These are phyloP conservation scores for Anguilla anguilla DNA, from an alignment of 2,797 vertebrate genomes.

Conservation along the genomic window DNA sequence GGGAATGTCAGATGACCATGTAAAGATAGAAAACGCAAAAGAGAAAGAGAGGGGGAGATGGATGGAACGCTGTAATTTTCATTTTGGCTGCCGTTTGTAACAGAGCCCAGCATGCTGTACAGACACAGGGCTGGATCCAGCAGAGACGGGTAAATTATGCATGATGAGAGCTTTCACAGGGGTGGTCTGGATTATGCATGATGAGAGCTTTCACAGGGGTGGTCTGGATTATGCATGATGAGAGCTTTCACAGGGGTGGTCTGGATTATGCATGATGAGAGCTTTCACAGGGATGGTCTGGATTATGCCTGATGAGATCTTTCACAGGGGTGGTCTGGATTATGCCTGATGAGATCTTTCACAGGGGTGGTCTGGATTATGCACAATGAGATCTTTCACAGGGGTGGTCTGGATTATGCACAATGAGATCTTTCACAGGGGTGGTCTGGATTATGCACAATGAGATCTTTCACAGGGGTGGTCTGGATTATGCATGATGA, in stretches of 20 bases:
- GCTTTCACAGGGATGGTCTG: constrained; percentile 40
- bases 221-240: no score
- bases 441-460: no score
- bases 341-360: no score
- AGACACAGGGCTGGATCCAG: constrained; percentile 1
- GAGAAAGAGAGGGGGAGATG: constrained; percentile 29
- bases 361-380: constrained; percentile 43
- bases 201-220: no score
- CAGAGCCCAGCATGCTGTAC: constrained; percentile 36
- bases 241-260: not conserved
- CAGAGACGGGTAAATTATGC: constrained; percentile 62
- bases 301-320: no score
- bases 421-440: no score
- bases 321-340: no score
- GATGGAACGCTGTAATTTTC: constrained; percentile 62
- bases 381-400: constrained; percentile 54
- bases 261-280: constrained; percentile 57
- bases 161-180: constrained; percentile 50
- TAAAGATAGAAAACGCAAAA: not conserved
- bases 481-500: constrained; percentile 51
- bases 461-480: not conserved
- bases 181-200: not conserved
- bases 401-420: not conserved
- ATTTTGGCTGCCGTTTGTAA: constrained; percentile 50
- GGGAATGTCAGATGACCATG: constrained; percentile 1